phyloP scores from a whole-genome alignment of 2,797 vertebrate species.

The Fistularia commersonii region DNA sequence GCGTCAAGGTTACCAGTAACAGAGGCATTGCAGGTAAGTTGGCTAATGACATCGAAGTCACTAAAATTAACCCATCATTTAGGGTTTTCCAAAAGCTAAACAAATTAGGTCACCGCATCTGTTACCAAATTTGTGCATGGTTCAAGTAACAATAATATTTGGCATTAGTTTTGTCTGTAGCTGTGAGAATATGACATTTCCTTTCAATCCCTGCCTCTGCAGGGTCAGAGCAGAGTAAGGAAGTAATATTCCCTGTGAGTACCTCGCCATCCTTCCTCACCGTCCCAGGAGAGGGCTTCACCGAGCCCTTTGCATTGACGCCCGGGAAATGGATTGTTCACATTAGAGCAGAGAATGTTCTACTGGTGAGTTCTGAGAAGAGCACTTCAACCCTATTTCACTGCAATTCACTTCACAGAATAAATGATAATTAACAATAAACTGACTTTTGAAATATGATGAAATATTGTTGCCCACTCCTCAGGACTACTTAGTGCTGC shows the following conservation, averaged over 20 bases:
- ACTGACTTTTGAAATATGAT: background rate
- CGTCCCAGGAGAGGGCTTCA: constrained; percentile 82
- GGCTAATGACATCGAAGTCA: constrained; percentile 23
- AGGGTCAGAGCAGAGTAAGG: constrained; percentile 82
- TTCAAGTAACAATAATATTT: background rate
- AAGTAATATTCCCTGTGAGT: constrained; percentile 83
- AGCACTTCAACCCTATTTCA: background rate
- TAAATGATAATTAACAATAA: no score
- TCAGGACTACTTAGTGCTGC: constrained; percentile 91
- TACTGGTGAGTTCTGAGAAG: constrained; percentile 81
- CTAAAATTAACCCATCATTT: constrained; percentile 28
- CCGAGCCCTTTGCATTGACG: constrained; percentile 79
- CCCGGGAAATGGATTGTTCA: constrained; percentile 84
- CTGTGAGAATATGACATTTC: constrained; percentile 2
- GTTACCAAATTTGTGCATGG: no score
- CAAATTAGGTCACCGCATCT: no score
- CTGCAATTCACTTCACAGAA: background rate
- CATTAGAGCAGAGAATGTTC: constrained; percentile 82
- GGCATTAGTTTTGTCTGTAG: background rate
- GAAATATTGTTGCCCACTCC: constrained; percentile 5
- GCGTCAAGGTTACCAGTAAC: constrained; percentile 74
- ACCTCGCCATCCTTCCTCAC: constrained; percentile 84
- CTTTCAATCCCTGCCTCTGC: constrained; percentile 10
- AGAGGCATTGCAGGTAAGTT: constrained; percentile 77
- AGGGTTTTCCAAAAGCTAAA: no score